phyloP scores from a whole-genome alignment of 1,140 invertebrate genomes.

The Pogonomyrmex barbatus region DNA sequence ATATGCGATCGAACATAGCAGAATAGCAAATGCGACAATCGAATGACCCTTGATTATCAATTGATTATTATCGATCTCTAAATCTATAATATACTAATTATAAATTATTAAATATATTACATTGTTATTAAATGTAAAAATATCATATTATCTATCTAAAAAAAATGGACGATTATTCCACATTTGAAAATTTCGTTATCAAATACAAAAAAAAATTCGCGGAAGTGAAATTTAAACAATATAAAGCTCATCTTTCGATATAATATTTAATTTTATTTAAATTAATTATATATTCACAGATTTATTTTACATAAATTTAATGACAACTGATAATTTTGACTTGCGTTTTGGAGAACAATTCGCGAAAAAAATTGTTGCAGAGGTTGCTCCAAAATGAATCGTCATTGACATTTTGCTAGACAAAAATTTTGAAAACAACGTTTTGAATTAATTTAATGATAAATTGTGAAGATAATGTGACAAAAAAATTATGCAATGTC shows the following conservation, averaged over 20 bases:
- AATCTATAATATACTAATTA: neutral
- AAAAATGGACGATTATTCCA: neutral
- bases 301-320: neutral
- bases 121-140: neutral
- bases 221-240: neutral
- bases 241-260: neutral
- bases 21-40: neutral
- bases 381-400: too few relatives aligned
- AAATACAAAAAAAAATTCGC: too few relatives aligned
- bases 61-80: neutral
- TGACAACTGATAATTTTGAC: neutral
- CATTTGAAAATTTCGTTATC: neutral
- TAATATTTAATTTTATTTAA: neutral
- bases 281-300: neutral
- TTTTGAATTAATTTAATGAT: neutral
- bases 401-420: too few relatives aligned
- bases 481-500: neutral
- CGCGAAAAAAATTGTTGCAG: neutral
- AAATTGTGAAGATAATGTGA: neutral
- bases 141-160: constrained; percentile 29
- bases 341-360: neutral
- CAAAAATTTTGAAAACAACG: too few relatives aligned
- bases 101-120: neutral
- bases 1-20: neutral
- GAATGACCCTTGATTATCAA: neutral